Evolutionary conservation across 2,888 invertebrate genomes (phyloP).

Genomic region (Phrixothrix hirtus): DNA sequence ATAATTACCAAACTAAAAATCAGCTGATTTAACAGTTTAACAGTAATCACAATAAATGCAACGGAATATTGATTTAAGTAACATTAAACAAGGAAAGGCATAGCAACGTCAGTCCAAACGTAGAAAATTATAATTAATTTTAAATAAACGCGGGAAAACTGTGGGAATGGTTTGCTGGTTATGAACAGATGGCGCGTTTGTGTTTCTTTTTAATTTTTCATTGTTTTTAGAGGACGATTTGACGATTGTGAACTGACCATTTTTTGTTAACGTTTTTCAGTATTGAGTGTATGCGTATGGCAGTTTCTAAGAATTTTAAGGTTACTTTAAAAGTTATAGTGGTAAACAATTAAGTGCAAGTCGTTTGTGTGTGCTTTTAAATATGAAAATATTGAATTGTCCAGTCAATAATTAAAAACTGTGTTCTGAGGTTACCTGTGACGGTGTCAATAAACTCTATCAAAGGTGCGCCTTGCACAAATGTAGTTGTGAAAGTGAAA

Average conservation of each 20-base stretch:
- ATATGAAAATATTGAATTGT: conserved; percentile 1
- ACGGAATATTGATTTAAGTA: too few species aligned
- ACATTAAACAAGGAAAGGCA: background rate
- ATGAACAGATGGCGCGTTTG: conserved; percentile 26
- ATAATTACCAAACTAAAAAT: conserved; percentile 1
- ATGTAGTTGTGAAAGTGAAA: conserved; percentile 55
- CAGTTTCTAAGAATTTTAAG: conserved; percentile 29
- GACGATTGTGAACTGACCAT: conserved; percentile 34
- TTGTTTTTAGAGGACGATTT: conserved; percentile 32
- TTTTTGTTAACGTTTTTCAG: conserved; percentile 39
- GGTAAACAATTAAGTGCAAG: background rate
- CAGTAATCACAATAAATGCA: too few species aligned
- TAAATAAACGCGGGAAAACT: conserved; percentile 2
- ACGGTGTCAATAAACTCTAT: conserved; percentile 56
- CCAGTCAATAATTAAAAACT: conserved; percentile 21
- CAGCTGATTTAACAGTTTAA: conserved; percentile 6
- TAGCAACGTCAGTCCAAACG: background rate
- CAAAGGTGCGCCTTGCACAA: conserved; percentile 54
- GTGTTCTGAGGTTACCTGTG: conserved; percentile 45
- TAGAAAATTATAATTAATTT: background rate
- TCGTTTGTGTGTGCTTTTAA: background rate
- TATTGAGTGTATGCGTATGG: conserved; percentile 31
- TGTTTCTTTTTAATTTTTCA: conserved; percentile 31
- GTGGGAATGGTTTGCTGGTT: background rate
- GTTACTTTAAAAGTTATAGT: conserved; percentile 21